Evolutionary conservation across 2,113 vertebrate species (phyloP).

Genomic region (Melanerpes aurifrons): DNA sequence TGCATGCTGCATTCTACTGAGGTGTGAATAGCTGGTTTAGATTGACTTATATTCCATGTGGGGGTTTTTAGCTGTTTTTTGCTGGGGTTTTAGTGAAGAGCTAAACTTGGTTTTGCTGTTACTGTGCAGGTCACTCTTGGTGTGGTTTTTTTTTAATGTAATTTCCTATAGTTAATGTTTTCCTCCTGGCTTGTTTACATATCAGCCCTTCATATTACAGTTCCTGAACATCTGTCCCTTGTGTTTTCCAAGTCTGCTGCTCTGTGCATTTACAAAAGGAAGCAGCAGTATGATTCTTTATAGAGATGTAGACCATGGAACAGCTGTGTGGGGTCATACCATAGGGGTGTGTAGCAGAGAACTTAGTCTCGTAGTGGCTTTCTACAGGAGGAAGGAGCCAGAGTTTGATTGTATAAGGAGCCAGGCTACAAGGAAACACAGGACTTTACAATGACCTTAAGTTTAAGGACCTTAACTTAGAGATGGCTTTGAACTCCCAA

Average conservation of each 20-base stretch:
- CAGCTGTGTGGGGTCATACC: background rate
- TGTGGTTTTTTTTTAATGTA: background rate
- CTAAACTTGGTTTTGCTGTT: background rate
- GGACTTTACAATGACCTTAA: background rate
- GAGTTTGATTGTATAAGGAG: background rate
- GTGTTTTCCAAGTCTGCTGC: background rate
- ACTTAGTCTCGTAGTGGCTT: background rate
- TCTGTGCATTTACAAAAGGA: background rate
- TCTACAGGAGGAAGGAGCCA: background rate
- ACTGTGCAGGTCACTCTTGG: background rate
- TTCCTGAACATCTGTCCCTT: background rate
- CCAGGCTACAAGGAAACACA: background rate
- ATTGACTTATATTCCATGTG: background rate
- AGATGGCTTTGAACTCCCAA: background rate
- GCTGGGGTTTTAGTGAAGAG: background rate
- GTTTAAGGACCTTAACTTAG: background rate
- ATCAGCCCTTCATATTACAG: background rate
- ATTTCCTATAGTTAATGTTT: background rate
- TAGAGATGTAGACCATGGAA: background rate
- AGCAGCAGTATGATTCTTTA: background rate
- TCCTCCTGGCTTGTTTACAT: accelerated
- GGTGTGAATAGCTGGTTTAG: background rate
- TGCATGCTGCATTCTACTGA: background rate
- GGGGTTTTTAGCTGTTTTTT: background rate
- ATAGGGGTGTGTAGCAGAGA: background rate